These are phyloP conservation scores for Zaprionus obscuricornis DNA, from an alignment of 2,888 invertebrate species.

Conservation along the genomic window DNA sequence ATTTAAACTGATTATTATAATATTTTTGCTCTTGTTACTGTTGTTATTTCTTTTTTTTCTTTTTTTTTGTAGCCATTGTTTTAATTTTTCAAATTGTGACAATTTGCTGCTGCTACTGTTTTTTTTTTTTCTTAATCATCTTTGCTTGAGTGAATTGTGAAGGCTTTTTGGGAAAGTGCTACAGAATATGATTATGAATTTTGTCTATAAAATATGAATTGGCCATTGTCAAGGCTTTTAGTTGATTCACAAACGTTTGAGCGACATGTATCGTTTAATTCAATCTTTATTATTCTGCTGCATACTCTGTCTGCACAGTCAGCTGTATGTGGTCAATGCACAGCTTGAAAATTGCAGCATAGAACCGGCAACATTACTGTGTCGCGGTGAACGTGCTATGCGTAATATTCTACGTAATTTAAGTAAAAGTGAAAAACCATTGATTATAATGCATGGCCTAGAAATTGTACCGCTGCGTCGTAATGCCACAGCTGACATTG, in stretches of 20 bases:
- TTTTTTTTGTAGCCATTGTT: constrained; percentile 54
- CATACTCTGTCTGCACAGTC: constrained; percentile 35
- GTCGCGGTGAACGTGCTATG: constrained; percentile 85
- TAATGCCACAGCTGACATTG: constrained; percentile 63
- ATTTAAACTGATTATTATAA: too few species aligned
- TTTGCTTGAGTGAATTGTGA: constrained; percentile 62
- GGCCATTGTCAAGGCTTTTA: constrained; percentile 62
- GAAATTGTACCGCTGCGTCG: constrained; percentile 76
- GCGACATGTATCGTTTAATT: constrained; percentile 59
- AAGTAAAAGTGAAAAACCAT: constrained; percentile 78
- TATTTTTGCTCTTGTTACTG: too few species aligned
- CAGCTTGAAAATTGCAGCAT: constrained; percentile 48
- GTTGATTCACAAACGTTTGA: constrained; percentile 58
- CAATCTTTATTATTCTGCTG: constrained; percentile 1
- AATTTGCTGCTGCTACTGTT: too few species aligned
- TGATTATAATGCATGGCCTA: constrained; percentile 80
- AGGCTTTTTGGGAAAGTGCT: constrained; percentile 71
- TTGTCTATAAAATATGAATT: constrained; percentile 65
- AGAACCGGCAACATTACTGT: constrained; percentile 79
- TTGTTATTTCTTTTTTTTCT: too few species aligned
- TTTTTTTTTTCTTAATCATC: too few species aligned
- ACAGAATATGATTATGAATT: constrained; percentile 27
- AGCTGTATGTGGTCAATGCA: constrained; percentile 39
- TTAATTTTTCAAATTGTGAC: constrained; percentile 71
- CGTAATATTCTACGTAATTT: constrained; percentile 85